phyloP scores from a whole-genome alignment of 2,888 invertebrate species.

The Margaritifera margaritifera region DNA sequence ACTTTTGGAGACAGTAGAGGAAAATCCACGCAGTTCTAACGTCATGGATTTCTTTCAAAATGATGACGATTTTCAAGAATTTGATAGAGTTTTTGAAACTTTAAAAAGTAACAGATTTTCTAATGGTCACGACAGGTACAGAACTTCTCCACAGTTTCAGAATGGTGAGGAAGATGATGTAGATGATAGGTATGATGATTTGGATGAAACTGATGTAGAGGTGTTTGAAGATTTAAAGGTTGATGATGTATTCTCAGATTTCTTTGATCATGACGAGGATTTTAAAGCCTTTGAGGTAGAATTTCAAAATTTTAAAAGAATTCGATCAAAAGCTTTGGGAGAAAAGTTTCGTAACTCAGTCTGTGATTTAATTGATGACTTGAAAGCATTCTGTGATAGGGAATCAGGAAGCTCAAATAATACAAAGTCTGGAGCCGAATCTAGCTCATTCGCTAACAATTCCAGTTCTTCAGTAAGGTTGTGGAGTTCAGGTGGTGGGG shows the following conservation, averaged over 20 bases:
- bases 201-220: conserved; percentile 22
- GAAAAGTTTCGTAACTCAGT: conserved; percentile 56
- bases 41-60: conserved; percentile 65
- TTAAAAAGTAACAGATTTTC: conserved; percentile 53
- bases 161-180: conserved; percentile 16
- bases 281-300: conserved; percentile 64
- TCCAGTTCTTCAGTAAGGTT: conserved; percentile 31
- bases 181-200: conserved; percentile 10
- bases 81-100: conserved; percentile 65
- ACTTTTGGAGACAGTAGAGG: conserved; percentile 14
- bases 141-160: conserved; percentile 29
- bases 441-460: conserved; percentile 18
- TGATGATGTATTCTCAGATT: conserved; percentile 60
- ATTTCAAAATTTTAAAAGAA: conserved; percentile 58
- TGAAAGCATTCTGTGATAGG: conserved; percentile 63
- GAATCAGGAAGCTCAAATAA: conserved; percentile 22
- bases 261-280: conserved; percentile 65
- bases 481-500: conserved; percentile 58
- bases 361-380: conserved; percentile 63
- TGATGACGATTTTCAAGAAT: conserved; percentile 66
- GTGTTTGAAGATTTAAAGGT: conserved; percentile 34
- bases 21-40: conserved; percentile 8
- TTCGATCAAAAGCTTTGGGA: conserved; percentile 50
- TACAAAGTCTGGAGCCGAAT: conserved; percentile 17
- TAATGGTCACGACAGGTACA: conserved; percentile 43